Evolutionary conservation across 1,140 invertebrate species (phyloP), one percentile per base, ranked within the genome.

Genomic region (Trigoniulus corallinus): DNA sequence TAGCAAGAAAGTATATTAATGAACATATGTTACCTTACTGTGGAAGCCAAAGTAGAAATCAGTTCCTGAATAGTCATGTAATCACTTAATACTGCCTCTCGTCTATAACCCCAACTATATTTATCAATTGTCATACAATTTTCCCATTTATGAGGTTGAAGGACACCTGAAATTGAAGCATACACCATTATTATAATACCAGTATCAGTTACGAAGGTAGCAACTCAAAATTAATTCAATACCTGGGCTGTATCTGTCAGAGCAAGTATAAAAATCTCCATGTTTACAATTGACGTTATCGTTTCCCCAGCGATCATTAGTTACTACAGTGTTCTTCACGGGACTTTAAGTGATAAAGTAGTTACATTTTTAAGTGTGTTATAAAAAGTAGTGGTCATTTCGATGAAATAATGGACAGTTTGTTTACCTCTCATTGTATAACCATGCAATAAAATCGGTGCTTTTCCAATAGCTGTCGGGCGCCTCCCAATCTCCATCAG

Each of bases 81-180:
- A 58, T 91, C 83, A 20, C 65, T 56, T 0, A 89, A 57, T 7
- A 66, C 64, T 23, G 84, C 79, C 62, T 85, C 79, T 58, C 84
- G 74, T 40, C 87, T 68, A 62, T 77, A 89, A 3, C 88, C 88
- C 91, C 93, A 98, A 0, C 88, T 92, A 18, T 71, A 61, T 54
- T 72, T 78, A 61, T 97, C 93, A 39, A 98, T 67, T 0, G 89
- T 93, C 74, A 96, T 87, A 13, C 80, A 80, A 64, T 91, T 91
- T 66, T 93, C 88, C 86, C 86, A 93, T 64, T 93, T 92, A 53
- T 85, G 83, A 1, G 66, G 47, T 57, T 79, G 74, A 2, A 88
- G 62, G 39, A 27, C 54, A 66, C 72, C 29, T 34, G 15, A 7
- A 34, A 34, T 34, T 7, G 29, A 15, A 34, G 29, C 29, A 34